Evolutionary conservation across 2,888 invertebrate species (phyloP).

Genomic region (Taphrorychus bicolor): DNA sequence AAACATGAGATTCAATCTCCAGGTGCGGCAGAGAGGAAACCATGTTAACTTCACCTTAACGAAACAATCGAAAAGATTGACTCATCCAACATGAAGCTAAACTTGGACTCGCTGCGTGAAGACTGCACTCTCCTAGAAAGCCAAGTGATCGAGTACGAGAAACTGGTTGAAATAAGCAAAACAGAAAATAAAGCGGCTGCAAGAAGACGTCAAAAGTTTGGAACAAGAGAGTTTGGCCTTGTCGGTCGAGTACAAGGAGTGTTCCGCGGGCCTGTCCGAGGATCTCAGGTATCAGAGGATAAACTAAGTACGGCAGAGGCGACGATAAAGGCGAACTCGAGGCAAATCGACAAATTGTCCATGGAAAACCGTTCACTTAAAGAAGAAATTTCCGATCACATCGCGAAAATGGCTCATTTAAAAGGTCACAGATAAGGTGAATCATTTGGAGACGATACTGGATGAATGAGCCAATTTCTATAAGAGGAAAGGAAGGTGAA

Average conservation of each 20-base stretch:
- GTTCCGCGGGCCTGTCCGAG: constrained; percentile 51
- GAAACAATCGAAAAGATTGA: constrained; percentile 53
- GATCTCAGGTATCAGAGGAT: constrained; percentile 53
- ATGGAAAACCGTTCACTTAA: constrained; percentile 64
- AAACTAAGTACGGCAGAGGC: constrained; percentile 52
- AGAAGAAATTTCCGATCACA: constrained; percentile 66
- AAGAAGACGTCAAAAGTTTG: constrained; percentile 59
- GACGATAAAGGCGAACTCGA: constrained; percentile 51
- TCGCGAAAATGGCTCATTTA: constrained; percentile 65
- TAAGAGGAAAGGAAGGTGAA: constrained; percentile 84
- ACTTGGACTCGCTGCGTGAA: constrained; percentile 77
- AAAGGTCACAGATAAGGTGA: constrained; percentile 69
- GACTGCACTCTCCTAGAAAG: constrained; percentile 82
- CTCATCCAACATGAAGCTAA: constrained; percentile 57
- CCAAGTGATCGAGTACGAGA: constrained; percentile 80
- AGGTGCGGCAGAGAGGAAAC: constrained; percentile 40
- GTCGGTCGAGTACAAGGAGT: constrained; percentile 53
- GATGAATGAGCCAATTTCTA: constrained; percentile 71
- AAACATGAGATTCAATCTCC: background rate
- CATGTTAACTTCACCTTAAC: constrained; percentile 54
- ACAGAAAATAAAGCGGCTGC: constrained; percentile 60
- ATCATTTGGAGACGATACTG: constrained; percentile 73
- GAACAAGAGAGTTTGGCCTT: constrained; percentile 56
- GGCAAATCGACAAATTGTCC: constrained; percentile 58
- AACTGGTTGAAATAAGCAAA: constrained; percentile 65